Percentiles rank a stretch among this genome's conserved stretches.
These are phyloP conservation scores for Gallinago undulata DNA, from an alignment of 2,113 vertebrate species.

Conservation along the genomic window DNA sequence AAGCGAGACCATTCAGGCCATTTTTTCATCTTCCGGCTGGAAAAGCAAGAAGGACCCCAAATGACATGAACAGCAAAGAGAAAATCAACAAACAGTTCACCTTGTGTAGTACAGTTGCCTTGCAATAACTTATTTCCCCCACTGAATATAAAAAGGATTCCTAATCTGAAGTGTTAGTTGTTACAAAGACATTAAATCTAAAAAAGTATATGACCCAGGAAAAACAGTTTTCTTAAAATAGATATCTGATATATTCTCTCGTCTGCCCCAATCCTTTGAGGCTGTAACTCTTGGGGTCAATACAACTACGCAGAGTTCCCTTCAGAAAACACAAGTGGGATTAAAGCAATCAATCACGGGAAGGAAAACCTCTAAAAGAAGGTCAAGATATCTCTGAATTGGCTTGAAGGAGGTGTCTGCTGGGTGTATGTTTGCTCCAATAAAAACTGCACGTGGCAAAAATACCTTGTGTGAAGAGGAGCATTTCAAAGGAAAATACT, in stretches of 20 bases:
- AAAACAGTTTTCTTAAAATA: background rate
- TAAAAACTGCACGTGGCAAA: conserved; percentile 32
- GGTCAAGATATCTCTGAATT: background rate
- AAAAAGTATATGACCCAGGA: background rate
- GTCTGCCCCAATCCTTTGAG: background rate
- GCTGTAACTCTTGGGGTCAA: background rate
- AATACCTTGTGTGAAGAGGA: background rate
- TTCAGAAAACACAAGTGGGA: background rate
- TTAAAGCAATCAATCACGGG: background rate
- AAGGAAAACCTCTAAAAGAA: background rate
- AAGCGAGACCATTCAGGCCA: background rate
- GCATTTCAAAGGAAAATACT: conserved; percentile 49
- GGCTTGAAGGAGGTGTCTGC: background rate
- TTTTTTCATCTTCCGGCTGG: background rate
- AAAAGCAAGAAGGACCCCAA: background rate
- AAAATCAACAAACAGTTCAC: background rate
- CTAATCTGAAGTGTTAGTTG: background rate
- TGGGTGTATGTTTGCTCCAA: background rate
- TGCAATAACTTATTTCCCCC: background rate
- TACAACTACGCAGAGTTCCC: background rate
- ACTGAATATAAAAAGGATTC: background rate
- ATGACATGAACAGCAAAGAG: background rate
- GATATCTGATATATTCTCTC: background rate
- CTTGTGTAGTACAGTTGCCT: background rate
- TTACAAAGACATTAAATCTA: background rate